Conservation (phyloP, 2,888 invertebrate genomes). For the Drosophila heteroneura region DNA sequence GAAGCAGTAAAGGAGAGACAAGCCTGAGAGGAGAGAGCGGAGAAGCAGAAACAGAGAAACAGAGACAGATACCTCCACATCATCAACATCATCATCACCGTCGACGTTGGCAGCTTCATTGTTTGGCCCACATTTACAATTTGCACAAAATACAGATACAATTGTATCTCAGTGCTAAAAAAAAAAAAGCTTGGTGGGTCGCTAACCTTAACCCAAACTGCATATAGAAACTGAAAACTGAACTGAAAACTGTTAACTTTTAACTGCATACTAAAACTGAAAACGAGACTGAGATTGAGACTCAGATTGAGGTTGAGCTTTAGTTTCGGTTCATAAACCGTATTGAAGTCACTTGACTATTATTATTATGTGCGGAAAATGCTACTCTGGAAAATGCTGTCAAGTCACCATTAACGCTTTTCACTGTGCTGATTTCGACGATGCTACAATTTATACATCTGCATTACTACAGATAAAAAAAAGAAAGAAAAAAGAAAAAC, state of each 20-base stretch:
- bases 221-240: conserved; percentile 29
- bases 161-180: conserved; percentile 21
- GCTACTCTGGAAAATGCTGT: background rate
- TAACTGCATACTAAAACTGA: conserved; percentile 32
- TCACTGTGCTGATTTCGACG: conserved; percentile 33
- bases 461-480: background rate
- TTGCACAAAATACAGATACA: conserved; percentile 36
- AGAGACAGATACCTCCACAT: conserved; percentile 1
- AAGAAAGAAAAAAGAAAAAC: background rate
- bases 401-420: conserved; percentile 39
- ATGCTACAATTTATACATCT: conserved; percentile 14
- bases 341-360: conserved; percentile 58
- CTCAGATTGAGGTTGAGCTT: conserved; percentile 10
- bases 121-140: conserved; percentile 35
- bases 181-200: conserved; percentile 22
- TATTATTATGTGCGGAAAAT: conserved; percentile 21
- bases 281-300: conserved; percentile 31
- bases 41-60: background rate
- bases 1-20: background rate
- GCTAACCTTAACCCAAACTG: conserved; percentile 62
- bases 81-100: conserved; percentile 9
- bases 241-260: conserved; percentile 12
- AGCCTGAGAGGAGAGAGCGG: background rate
- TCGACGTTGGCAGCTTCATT: conserved; percentile 27
- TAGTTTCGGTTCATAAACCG: conserved; percentile 29